These are phyloP conservation scores for Kryptolebias ocellatus DNA, from an alignment of 2,797 vertebrate species.

Conservation along the genomic window DNA sequence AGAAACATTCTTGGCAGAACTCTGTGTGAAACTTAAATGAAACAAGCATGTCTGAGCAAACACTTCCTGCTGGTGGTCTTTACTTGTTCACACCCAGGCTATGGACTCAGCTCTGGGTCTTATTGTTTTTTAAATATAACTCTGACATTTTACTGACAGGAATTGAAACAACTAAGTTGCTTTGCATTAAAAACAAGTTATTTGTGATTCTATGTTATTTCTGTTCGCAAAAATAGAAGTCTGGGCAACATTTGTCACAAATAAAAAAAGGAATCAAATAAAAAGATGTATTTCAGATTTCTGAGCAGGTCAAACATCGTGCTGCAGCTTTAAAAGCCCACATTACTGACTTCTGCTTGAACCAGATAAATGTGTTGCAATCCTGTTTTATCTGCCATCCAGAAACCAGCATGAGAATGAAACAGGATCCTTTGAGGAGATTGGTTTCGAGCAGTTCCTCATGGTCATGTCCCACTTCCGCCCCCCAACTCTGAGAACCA, in stretches of 20 bases:
- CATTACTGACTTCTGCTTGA: background rate
- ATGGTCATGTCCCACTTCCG: constrained; percentile 95
- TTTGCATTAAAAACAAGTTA: too few relatives aligned
- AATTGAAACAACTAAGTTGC: background rate
- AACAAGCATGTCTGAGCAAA: background rate
- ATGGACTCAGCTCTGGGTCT: too few relatives aligned
- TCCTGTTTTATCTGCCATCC: background rate
- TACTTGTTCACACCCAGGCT: background rate
- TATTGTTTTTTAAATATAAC: too few relatives aligned
- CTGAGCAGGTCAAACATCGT: background rate
- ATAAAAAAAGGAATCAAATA: background rate
- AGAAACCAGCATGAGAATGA: constrained; percentile 87
- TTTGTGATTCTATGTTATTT: background rate
- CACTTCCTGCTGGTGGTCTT: background rate
- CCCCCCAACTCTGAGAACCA: constrained; percentile 81
- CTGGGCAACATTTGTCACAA: background rate
- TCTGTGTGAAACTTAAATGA: background rate
- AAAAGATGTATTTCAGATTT: background rate
- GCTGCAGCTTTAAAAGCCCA: background rate
- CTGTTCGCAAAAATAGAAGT: background rate
- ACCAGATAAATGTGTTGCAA: background rate
- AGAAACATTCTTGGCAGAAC: background rate
- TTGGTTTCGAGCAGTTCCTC: constrained; percentile 92
- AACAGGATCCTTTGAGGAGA: constrained; percentile 78
- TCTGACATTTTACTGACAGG: background rate